Base-by-base conservation (phyloP, 2,797 vertebrate genomes). In the Meriones psammophilus region DNA sequence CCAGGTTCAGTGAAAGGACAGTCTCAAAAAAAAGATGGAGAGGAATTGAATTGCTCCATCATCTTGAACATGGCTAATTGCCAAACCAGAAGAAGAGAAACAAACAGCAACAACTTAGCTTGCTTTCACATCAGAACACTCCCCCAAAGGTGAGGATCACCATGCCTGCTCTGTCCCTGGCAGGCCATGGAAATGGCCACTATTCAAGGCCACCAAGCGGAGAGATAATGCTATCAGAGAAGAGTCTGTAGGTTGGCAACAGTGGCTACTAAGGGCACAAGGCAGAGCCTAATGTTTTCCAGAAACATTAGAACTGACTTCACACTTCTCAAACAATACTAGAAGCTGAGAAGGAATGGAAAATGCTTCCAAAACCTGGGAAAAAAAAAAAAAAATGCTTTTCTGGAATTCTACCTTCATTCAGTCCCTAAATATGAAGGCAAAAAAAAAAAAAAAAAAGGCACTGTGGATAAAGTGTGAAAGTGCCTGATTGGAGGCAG, bases 391-490 rank as follows among this genome's bases (percentile, higher is more conserved):
- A 60, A 36, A 66, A 66, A 50, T 20, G 26, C 39, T 80, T 71
- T 79, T 64, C 80, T 86, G 58, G 39, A 92, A 85, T 84, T 84
- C 60, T 56, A 71, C 50, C 50, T 77, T 39, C 30, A 94, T 30
- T 15, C 77, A 81, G 56, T 26, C 39, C 62, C 24, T 54, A 84
- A 78, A 33, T 7, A 73, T 3, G 14, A 94, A 76, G 28, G 33
- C 42, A 42, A 42, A 8, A 93, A 77, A 89, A 91, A 94, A 79
- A 50, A 39, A 39, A 39, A 39, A 50, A 50, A 50, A 50, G n/a
- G 50, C 1, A 36, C 1, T 42, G 42, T 1, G 0, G 28, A 46
- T n/a, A 30, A 50, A 54, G 42, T 54, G 56, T 95, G 54, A 69
- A 56, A 78, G 80, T 50, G 4, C 39, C 62, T 1, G 5, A 50